Conservation (phyloP, 2,113 vertebrate species). For the Urocynchramus pylzowi region DNA sequence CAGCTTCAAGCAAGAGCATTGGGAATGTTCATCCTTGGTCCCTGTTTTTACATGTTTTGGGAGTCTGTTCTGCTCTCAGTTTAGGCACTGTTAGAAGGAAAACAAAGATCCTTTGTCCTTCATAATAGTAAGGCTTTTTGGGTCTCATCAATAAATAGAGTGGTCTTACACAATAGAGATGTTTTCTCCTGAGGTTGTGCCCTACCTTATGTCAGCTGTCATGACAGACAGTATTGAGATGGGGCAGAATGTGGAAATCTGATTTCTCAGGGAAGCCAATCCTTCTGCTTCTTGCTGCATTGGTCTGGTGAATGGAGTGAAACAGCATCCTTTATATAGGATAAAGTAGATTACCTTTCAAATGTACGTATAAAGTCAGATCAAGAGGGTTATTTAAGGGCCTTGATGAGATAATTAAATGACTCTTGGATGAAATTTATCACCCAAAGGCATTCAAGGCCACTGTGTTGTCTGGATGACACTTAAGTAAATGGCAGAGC, state of each 20-base stretch:
- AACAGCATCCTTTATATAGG: background rate
- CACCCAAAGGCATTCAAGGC: background rate
- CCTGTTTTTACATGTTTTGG: background rate
- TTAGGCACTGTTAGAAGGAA: background rate
- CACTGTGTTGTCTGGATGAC: background rate
- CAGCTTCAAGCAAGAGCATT: background rate
- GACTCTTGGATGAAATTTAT: background rate
- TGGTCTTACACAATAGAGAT: background rate
- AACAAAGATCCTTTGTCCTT: background rate
- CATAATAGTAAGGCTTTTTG: background rate
- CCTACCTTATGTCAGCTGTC: background rate
- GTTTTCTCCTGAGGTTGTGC: background rate
- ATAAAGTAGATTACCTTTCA: background rate
- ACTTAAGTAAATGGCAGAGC: background rate
- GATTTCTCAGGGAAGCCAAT: background rate
- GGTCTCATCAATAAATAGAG: background rate
- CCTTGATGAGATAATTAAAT: background rate
- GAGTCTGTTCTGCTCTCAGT: background rate
- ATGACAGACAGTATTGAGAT: background rate
- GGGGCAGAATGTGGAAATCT: background rate
- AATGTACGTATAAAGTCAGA: background rate
- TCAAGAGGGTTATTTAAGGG: background rate
- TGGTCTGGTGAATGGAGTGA: background rate
- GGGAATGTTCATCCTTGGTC: background rate
- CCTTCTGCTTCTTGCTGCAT: background rate